Base-by-base conservation (phyloP, 2,888 invertebrate genomes). In the Chloroclystis v-ata region DNA sequence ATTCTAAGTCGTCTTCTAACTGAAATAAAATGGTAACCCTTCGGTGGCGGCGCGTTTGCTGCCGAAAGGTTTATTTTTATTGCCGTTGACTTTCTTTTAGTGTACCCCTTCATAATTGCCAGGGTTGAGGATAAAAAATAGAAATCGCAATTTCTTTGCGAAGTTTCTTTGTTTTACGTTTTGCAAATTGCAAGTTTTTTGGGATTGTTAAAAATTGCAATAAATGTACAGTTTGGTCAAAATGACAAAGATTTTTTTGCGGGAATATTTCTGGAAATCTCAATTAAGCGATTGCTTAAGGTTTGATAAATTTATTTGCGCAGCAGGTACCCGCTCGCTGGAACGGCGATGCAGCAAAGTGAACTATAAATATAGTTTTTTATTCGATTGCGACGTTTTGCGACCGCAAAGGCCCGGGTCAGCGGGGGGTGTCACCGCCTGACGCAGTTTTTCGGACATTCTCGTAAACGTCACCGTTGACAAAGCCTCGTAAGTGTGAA, bases 41-140 rank as follows among this genome's bases (percentile, higher is more conserved):
- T 84, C 84, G 79, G 78, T 75, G 78, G 78, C 76, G 75, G 77
- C 59, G 67, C 72, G 69, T 75, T 78, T 74, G 78, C 79, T 72
- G 80, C 79, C 78, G 80, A 83, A 81, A 81, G 83, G 84, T 82
- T 86, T 83, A 84, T 69, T 80, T 85, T 86, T 86, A 84, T 83
- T 78, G 74, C 76, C 67, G 60, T 63, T 65, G 67, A 80, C 82
- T 84, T 82, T 84, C 80, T 83, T 77, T 80, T 72, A 74, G 72
- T 70, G 69, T 69, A 79, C 77, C 81, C 82, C 75, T 80, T 80
- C 77, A 78, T 82, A 82, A 84, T 81, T 79, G 83, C 70, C 63
- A 75, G 72, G 77, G 75, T 78, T 75, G 70, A 62, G 60, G 55
- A 55, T 69, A 75, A 80, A 76, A 76, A 73, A 67, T 65, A 65